These are phyloP conservation scores for Sitta europaea DNA, from an alignment of 2,113 vertebrate genomes.

Conservation along the genomic window DNA sequence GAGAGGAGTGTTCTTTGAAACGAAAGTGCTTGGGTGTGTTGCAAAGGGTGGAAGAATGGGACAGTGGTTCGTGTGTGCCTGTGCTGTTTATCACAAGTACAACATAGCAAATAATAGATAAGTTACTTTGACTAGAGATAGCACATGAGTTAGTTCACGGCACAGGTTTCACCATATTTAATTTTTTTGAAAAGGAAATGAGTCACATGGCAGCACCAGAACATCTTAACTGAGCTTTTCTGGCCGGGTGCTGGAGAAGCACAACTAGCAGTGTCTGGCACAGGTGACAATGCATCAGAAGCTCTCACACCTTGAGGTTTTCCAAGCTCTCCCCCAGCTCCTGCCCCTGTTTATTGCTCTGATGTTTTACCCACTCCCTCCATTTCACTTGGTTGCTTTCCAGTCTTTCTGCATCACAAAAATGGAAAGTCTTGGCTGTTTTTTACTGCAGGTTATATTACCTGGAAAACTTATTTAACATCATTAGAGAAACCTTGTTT, in stretches of 20 bases:
- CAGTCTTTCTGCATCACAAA: background rate
- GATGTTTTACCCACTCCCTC: background rate
- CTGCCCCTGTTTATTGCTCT: background rate
- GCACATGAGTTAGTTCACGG: background rate
- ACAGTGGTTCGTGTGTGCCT: fast-evolving
- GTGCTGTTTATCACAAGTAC: background rate
- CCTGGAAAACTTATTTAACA: background rate
- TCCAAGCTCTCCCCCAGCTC: background rate
- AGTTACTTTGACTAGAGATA: background rate
- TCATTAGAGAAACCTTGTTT: background rate
- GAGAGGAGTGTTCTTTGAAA: background rate
- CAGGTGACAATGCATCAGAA: background rate
- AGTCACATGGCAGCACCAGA: background rate
- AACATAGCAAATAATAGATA: background rate
- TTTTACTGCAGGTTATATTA: background rate
- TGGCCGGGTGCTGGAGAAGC: background rate
- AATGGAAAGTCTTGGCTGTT: background rate
- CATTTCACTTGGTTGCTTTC: background rate
- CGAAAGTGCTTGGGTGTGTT: background rate
- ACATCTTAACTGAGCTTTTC: background rate
- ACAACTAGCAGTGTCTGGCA: background rate
- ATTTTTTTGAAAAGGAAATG: background rate
- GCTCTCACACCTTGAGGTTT: background rate
- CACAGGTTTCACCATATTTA: background rate
- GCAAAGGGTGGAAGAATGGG: background rate